Conservation (phyloP, 2,113 vertebrate genomes). For the Cyprinodon tularosa region DNA sequence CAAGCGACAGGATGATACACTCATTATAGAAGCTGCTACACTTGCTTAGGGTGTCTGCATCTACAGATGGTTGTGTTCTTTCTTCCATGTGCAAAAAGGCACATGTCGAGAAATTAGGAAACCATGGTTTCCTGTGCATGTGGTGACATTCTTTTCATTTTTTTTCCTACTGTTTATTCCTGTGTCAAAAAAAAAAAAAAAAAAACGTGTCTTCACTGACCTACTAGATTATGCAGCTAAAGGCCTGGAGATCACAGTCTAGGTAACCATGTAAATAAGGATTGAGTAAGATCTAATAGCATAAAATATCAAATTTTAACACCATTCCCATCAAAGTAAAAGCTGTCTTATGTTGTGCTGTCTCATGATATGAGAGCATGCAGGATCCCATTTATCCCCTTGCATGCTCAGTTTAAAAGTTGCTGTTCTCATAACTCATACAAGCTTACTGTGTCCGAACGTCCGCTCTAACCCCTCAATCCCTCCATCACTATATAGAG, state of each 20-base stretch:
- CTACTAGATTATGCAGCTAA: background rate
- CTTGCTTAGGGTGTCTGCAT: conserved; percentile 8
- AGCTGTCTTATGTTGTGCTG: background rate
- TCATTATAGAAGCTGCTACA: conserved; percentile 44
- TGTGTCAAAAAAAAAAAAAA: background rate
- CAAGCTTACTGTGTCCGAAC: too few species aligned
- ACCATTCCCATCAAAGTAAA: background rate
- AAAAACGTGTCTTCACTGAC: conserved; percentile 14
- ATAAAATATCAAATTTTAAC: background rate
- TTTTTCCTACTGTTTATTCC: background rate
- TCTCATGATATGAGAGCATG: background rate
- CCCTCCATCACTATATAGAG: too few species aligned
- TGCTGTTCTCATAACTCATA: too few species aligned
- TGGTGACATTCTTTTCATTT: background rate
- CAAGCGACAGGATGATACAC: conserved; percentile 38
- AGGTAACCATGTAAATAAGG: background rate
- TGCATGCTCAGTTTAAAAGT: too few species aligned
- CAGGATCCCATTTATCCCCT: too few species aligned
- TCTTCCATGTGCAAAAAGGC: conserved; percentile 22
- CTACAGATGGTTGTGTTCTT: background rate
- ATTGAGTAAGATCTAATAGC: background rate
- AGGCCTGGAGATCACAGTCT: conserved; percentile 9
- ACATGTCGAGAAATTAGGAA: conserved; percentile 29
- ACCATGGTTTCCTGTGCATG: background rate
- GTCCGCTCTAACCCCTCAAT: too few species aligned